Conservation (phyloP, 2,113 vertebrate species). For the Amphiprion percula region DNA sequence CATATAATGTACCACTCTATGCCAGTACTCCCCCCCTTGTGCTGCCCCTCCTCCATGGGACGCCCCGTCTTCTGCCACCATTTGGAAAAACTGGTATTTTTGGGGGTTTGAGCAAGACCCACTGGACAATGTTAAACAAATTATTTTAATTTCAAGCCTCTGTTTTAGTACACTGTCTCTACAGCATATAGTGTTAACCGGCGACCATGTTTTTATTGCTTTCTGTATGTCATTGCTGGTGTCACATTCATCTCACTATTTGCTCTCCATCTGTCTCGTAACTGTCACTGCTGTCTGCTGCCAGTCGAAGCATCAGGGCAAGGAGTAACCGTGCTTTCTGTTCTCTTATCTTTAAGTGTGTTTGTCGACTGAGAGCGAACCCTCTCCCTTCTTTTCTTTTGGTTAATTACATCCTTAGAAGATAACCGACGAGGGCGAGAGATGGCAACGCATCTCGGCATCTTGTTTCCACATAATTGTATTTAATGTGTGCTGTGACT, state of each 20-base stretch:
- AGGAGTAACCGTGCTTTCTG: slow-evolving; percentile 64
- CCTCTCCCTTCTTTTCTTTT: slow-evolving; percentile 36
- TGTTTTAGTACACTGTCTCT: slow-evolving; percentile 43
- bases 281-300: slow-evolving; percentile 80
- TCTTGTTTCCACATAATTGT: slow-evolving; percentile 45
- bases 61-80: slow-evolving; percentile 29
- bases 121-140: slow-evolving; percentile 61
- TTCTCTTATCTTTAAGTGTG: slow-evolving; percentile 62
- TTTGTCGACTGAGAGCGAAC: slow-evolving; percentile 53
- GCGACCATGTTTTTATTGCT: slow-evolving; percentile 40
- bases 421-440: slow-evolving; percentile 27
- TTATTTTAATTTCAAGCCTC: slow-evolving; percentile 32
- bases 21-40: slow-evolving; percentile 19
- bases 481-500: slow-evolving; percentile 63
- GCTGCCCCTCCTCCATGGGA: slow-evolving; percentile 48
- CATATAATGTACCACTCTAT: slow-evolving; percentile 28
- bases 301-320: slow-evolving; percentile 82
- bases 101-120: slow-evolving; percentile 30
- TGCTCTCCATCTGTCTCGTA: slow-evolving; percentile 43
- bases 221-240: slow-evolving; percentile 29
- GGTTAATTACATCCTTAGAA: slow-evolving; percentile 36
- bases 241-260: slow-evolving; percentile 36
- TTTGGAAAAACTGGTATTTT: slow-evolving; percentile 59
- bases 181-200: slow-evolving; percentile 35
- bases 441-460: slow-evolving; percentile 14